Evolutionary conservation across 2,113 vertebrate species (phyloP).

Genomic region (Paradoxurus hermaphroditus): DNA sequence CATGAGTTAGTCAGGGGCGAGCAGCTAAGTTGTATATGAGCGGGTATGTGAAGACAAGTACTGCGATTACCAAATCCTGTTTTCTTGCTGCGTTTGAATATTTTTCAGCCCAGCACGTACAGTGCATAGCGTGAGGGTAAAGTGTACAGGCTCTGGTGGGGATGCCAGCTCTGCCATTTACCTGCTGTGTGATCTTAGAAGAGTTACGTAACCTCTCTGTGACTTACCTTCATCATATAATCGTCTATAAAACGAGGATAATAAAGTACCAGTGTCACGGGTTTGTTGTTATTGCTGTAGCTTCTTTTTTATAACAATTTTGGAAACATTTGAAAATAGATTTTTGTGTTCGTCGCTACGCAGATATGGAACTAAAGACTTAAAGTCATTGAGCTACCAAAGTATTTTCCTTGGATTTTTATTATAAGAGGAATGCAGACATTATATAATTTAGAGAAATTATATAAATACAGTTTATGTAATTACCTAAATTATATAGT

Average conservation of each 20-base stretch:
- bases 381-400: background rate
- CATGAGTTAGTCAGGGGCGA: background rate
- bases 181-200: background rate
- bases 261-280: background rate
- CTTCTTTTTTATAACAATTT: background rate
- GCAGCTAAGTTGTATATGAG: background rate
- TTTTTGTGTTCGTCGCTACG: background rate
- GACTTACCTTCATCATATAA: background rate
- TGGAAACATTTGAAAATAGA: background rate
- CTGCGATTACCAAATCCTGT: background rate
- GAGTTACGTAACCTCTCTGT: background rate
- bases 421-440: background rate
- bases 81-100: background rate
- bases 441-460: background rate
- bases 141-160: background rate
- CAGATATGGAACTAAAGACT: background rate
- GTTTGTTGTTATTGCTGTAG: background rate
- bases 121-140: background rate
- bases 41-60: background rate
- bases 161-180: background rate
- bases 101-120: background rate
- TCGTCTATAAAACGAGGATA: background rate
- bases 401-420: background rate
- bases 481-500: background rate
- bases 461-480: background rate